Base-by-base conservation (phyloP, 1,140 invertebrate genomes). In the Ostrea edulis region DNA sequence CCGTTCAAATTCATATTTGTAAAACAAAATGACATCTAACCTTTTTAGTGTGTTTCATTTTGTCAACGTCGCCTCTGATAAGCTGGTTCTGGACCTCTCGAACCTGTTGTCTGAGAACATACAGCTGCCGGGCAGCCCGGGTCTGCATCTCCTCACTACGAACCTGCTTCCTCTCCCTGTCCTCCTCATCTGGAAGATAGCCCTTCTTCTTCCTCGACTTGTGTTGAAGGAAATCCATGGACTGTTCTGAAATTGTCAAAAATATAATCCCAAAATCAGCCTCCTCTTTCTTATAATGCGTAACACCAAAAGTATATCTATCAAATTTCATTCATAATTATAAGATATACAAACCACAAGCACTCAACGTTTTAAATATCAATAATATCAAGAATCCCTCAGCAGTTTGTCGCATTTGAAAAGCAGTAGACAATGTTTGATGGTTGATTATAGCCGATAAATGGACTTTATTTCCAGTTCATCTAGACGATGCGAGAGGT, bases 91-190 rank as follows among this genome's bases (percentile, higher is more conserved):
- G 92, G 11, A 94, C 87, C 71, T 92, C 91, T 86, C 91, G 83
- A 5, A 93, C 93, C 86, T 94, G 93, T 82, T 93, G 93, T 71
- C 90, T 87, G 11, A 94, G 90, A 84, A 92, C 90, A 84, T 94
- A 94, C 8, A 93, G 82, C 85, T 91, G 93, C 54, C 93, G 86
- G 7, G 92, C 87, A 20, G 91, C 87, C 17, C 93, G 86, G 14
- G 91, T 91, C 2, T 91, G 88, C 22, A 91, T 89, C 84, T 94
- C 93, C 51, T 92, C 92, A 17, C 88, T 82, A 29, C 93, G 83
- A 8, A 91, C 25, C 52, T 87, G 88, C 12, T 90, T 88, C 14
- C 93, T 58, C 3, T 91, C 90, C 11, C 86, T 71, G 82, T 90
- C 92, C 83, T 94, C 93, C 35, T 93, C 92, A 53, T 92, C 90